These are phyloP conservation scores for Pollachius pollachius DNA, from an alignment of 2,113 vertebrate species.

Conservation along the genomic window DNA sequence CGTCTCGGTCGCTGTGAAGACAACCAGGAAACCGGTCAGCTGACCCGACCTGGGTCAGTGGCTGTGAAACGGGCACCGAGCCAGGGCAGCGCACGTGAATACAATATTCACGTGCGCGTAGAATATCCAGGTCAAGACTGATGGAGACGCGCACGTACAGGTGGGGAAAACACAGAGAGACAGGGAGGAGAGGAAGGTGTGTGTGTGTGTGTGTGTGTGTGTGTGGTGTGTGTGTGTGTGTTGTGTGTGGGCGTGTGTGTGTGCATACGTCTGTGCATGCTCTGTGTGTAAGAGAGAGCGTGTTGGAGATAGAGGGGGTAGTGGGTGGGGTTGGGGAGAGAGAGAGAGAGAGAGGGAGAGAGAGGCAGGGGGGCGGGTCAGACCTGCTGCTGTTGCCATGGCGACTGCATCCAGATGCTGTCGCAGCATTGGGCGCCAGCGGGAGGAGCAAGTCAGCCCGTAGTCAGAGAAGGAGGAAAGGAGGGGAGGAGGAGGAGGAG, in stretches of 20 bases:
- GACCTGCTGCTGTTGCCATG: slow-evolving; percentile 66
- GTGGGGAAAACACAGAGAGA: slow-evolving; percentile 7
- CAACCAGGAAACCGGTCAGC: slow-evolving; percentile 42
- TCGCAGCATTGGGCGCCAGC: slow-evolving; percentile 59
- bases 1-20: too few relatives aligned
- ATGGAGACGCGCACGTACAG: too few relatives aligned
- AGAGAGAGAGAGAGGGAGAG: background rate
- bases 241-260: slow-evolving; percentile 14
- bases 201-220: background rate
- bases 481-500: slow-evolving; percentile 40
- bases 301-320: slow-evolving; percentile 1
- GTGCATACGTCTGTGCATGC: slow-evolving; percentile 9
- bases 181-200: slow-evolving; percentile 1
- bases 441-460: slow-evolving; percentile 48
- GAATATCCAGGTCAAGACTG: background rate
- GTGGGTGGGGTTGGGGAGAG: background rate
- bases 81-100: slow-evolving; percentile 67
- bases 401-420: slow-evolving; percentile 72
- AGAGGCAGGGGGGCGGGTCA: slow-evolving; percentile 48
- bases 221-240: slow-evolving; percentile 19
- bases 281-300: background rate
- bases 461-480: slow-evolving; percentile 47
- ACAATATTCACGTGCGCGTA: slow-evolving; percentile 42
- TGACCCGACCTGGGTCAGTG: slow-evolving; percentile 38
- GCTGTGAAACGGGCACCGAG: slow-evolving; percentile 24